phyloP scores from a whole-genome alignment of 2,797 vertebrate species.

The Myripristis murdjan region DNA sequence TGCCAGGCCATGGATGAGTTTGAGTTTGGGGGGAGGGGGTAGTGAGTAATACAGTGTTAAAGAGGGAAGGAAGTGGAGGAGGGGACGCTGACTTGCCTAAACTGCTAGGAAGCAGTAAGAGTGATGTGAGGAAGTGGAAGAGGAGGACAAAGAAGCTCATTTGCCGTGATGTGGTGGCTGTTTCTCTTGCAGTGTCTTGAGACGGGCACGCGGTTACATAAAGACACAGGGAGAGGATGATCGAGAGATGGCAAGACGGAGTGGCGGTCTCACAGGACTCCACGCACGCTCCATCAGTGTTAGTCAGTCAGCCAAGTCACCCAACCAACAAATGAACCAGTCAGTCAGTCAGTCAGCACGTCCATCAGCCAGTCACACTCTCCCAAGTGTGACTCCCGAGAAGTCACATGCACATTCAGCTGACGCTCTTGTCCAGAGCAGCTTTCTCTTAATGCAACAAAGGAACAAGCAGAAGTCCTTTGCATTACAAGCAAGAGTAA shows the following conservation, averaged over 20 bases:
- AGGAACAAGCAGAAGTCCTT: constrained; percentile 16
- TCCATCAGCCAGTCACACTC: not conserved
- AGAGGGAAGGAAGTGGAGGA: not conserved
- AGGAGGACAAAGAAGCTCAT: constrained; percentile 26
- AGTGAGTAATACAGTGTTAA: constrained; percentile 33
- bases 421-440: constrained; percentile 32
- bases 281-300: constrained; percentile 9
- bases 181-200: constrained; percentile 49
- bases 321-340: no score
- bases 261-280: constrained; percentile 36
- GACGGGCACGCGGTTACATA: constrained; percentile 54
- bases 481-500: no score
- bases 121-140: constrained; percentile 23
- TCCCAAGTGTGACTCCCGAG: not conserved
- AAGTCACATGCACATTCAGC: no score
- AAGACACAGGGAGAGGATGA: constrained; percentile 41
- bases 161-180: constrained; percentile 31
- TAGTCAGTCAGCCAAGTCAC: no score
- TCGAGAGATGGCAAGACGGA: constrained; percentile 37
- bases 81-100: constrained; percentile 47
- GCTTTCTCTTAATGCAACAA: constrained; percentile 18
- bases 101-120: constrained; percentile 42
- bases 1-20: constrained; percentile 55
- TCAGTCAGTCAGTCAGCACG: constrained; percentile 21
- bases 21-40: constrained; percentile 23